Base-by-base conservation (phyloP, 2,113 vertebrate genomes). In the Silurus meridionalis region DNA sequence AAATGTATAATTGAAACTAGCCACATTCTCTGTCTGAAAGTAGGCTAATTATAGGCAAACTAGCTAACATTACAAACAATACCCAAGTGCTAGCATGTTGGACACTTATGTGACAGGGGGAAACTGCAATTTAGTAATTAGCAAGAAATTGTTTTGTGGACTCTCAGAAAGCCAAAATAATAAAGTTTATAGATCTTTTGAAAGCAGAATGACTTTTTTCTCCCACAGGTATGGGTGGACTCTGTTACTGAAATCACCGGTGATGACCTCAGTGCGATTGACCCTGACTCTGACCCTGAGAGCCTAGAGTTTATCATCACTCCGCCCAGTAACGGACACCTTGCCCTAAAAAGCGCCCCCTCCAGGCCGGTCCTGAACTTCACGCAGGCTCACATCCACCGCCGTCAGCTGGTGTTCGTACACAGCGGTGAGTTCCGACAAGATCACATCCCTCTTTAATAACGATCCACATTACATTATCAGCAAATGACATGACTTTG, bases 271-370 rank as follows among this genome's bases (percentile, higher is more conserved):
- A 95, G 91, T 83, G 94, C 94, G 2, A 95, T 95, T 92, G 97
- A 98, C 86, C 87, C 74, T 48, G 96, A 98, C 92, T 96, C 96
- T 2, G 92, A 87, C 17, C 88, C 95, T 0, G 92, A 93, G 78
- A 92, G 93, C 5, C 92, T 99, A 71, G 88, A 95, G 83, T 98
- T 96, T 83, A 92, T 94, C 15, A 64, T 97, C 89, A 96, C 95
- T 64, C 94, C 94, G 11, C 96, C 97, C 50, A 97, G 93, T 90
- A 97, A 96, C n/a, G 96, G 97, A 0, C 92, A 96, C 82, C 92
- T 98, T 90, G 95, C 95, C 71, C 89, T 98, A 85, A 97, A 95
- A 90, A 94, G 90, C 6, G 90, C 93, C 92, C 93, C 95, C 52
- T 94, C 92, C 75, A 92, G 88, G 55, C 96, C 91, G 52, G 94